Conservation (phyloP, 2,797 vertebrate genomes). For the Premnoplex brunnescens region DNA sequence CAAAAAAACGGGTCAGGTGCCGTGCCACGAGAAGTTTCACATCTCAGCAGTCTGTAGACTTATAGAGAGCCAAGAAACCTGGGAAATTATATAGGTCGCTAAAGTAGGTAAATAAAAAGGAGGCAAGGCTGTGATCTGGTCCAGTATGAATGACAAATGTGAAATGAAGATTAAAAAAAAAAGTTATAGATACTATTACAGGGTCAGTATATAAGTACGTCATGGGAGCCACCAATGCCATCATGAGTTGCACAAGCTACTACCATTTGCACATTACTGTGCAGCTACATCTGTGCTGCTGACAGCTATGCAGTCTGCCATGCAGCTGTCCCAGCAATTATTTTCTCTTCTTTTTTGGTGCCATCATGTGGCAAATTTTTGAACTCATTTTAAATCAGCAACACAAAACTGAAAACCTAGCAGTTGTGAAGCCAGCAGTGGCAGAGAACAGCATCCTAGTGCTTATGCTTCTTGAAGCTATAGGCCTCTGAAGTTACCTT, state of each 20-base stretch:
- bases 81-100: fast-evolving
- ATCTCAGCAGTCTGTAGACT: fast-evolving
- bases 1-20: neutral
- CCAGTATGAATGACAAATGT: neutral
- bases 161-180: neutral
- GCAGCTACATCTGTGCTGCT: neutral
- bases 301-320: neutral
- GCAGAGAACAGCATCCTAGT: neutral
- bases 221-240: neutral
- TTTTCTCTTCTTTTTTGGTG: neutral
- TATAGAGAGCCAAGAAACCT: fast-evolving
- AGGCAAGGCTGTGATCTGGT: neutral
- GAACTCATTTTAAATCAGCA: neutral
- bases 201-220: neutral
- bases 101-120: neutral
- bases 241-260: neutral
- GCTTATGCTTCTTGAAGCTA: neutral
- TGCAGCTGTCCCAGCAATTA: neutral
- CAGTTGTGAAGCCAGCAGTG: fast-evolving
- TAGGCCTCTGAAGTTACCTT: neutral
- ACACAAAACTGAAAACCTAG: neutral
- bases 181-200: fast-evolving
- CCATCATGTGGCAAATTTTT: neutral
- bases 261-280: fast-evolving
- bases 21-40: fast-evolving